Conservation (phyloP, 2,888 invertebrate genomes). For the Isoperla grammatica region DNA sequence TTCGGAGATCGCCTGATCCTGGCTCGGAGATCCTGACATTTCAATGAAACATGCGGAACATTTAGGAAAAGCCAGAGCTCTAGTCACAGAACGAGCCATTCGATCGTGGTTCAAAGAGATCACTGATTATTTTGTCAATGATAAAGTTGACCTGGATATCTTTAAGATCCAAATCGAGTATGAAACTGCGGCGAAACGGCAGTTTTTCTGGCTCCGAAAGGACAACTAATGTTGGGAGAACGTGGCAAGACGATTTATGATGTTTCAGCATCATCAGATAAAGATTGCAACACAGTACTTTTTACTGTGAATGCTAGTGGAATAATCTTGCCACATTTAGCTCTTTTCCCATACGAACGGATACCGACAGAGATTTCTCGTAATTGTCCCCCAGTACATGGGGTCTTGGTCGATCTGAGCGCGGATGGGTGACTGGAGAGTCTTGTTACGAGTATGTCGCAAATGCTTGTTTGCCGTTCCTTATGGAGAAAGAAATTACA, state of each 20-base stretch:
- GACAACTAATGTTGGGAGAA: slow-evolving; percentile 30
- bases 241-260: slow-evolving; percentile 23
- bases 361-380: slow-evolving; percentile 29
- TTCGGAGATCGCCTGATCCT: slow-evolving; percentile 29
- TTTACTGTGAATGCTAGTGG: slow-evolving; percentile 34
- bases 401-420: slow-evolving; percentile 35
- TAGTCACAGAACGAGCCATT: slow-evolving; percentile 14
- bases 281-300: slow-evolving; percentile 33
- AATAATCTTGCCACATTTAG: slow-evolving; percentile 31
- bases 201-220: slow-evolving; percentile 30
- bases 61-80: neutral
- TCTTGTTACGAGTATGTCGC: slow-evolving; percentile 35
- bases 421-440: slow-evolving; percentile 35
- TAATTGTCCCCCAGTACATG: slow-evolving; percentile 32
- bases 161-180: slow-evolving; percentile 4
- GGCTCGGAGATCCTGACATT: no score
- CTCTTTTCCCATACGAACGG: slow-evolving; percentile 30
- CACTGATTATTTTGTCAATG: neutral
- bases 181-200: slow-evolving; percentile 35
- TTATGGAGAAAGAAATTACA: slow-evolving; percentile 29
- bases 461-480: slow-evolving; percentile 34
- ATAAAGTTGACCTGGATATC: neutral
- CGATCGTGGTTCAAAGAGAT: slow-evolving; percentile 18
- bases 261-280: slow-evolving; percentile 23
- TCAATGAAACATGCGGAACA: slow-evolving; percentile 26